Base-by-base conservation (phyloP, 2,797 vertebrate species). In the Ctenopoma multispine region DNA sequence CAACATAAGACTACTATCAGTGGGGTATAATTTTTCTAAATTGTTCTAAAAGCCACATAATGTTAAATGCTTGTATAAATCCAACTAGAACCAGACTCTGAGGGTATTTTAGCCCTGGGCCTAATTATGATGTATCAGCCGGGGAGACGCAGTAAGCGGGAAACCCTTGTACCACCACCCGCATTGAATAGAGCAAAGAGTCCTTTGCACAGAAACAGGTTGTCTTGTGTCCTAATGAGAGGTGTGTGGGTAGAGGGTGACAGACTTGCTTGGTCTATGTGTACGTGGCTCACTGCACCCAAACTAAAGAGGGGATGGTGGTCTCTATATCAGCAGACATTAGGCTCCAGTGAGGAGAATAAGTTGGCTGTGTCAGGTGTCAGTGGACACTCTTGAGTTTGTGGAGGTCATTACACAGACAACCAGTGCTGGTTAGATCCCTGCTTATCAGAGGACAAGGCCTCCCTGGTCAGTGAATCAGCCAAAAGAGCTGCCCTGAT, bases 11-110 rank as follows among this genome's bases (percentile, higher is more conserved):
- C 86, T 81, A 64, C 88, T 90, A 92, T 92, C 90, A 88, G 85
- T 87, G 85, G 89, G 89, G 89, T 89, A 90, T 93, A 89, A 92
- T 94, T 92, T 93, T 91, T 90, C 84, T 85, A 93, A 93, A 94
- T 90, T 92, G 90, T 92, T 92, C 84, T 89, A 67, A 87, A 92
- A 90, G 85, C 92, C 89, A 89, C 92, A 92, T 80, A 88, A 93
- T 91, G 90, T 90, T 87, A 77, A 88, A 89, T 83, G 89, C 89
- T 93, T 92, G 89, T 92, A 86, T 93, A 92, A 92, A 92, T 89
- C 86, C 78, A 82, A 92, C 86, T 84, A 90, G 74, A 92, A 92
- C 90, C 92, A 93, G 87, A 84, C 75, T 83, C 75, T 80, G 78
- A 46, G 81, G 87, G 79, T 78, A 84, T 86, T 87, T 85, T 65